Evolutionary conservation across 2,113 vertebrate genomes (phyloP).

Genomic region (Phainopepla nitens): DNA sequence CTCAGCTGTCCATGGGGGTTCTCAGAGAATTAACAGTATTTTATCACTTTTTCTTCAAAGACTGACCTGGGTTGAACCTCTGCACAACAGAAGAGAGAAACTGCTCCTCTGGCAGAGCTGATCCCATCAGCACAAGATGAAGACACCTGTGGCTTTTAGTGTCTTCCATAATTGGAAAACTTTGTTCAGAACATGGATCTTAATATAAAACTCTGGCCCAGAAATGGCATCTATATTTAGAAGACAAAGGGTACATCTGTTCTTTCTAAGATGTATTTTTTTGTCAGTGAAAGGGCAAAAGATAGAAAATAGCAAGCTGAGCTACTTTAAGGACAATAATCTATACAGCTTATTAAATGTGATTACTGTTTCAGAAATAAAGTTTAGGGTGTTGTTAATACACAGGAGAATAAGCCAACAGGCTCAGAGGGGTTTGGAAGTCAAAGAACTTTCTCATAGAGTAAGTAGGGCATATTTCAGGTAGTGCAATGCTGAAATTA

Average conservation of each 20-base stretch:
- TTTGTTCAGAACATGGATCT: not conserved
- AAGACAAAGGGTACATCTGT: not conserved
- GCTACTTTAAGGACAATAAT: not conserved
- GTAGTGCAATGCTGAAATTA: not conserved
- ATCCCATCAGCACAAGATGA: not conserved
- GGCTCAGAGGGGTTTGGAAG: not conserved
- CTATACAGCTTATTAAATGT: not conserved
- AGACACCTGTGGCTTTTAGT: not conserved
- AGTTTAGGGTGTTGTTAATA: not conserved
- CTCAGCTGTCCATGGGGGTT: not conserved
- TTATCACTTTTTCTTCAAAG: conserved; percentile 13
- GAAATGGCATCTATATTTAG: conserved; percentile 54
- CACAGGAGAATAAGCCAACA: not conserved
- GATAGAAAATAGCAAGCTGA: not conserved
- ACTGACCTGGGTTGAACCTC: not conserved
- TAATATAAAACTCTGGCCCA: conserved; percentile 26
- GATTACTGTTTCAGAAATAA: not conserved
- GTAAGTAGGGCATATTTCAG: not conserved
- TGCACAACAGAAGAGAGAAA: not conserved
- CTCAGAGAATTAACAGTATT: conserved; percentile 30
- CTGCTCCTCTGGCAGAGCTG: not conserved
- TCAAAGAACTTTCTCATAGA: not conserved
- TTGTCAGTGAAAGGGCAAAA: not conserved
- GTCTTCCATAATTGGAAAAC: conserved; percentile 9
- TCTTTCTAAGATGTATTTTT: not conserved